A percentile compares a stretch with the other conserved stretches of the same genome.
Evolutionary conservation across 1,140 invertebrate species (phyloP).

Genomic region (Bombus picipes): DNA sequence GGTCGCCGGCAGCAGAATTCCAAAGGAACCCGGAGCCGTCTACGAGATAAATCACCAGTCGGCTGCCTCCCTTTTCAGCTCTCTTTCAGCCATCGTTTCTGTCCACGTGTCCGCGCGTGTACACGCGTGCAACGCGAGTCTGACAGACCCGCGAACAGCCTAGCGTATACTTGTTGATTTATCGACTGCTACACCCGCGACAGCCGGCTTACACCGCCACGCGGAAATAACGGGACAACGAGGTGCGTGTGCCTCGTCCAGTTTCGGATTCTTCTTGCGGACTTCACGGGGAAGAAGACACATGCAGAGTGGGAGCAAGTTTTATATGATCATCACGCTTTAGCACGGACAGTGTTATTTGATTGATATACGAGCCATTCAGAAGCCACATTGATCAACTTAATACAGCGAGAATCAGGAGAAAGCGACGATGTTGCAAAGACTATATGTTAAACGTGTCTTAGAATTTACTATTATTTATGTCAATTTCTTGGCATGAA

Average conservation of each 20-base stretch:
- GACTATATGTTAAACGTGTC: too few relatives aligned
- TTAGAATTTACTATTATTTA: too few relatives aligned
- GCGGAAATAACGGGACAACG: conserved; percentile 34
- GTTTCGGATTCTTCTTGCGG: neutral
- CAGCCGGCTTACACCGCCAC: conserved; percentile 17
- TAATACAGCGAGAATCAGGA: too few relatives aligned
- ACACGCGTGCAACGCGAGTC: conserved; percentile 22
- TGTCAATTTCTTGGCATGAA: too few relatives aligned
- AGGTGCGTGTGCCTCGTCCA: neutral
- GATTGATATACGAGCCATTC: too few relatives aligned
- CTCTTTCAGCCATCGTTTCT: conserved; percentile 33
- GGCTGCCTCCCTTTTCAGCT: conserved; percentile 26
- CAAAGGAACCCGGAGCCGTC: conserved; percentile 28
- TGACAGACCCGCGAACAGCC: conserved; percentile 47
- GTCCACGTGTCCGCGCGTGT: conserved; percentile 51
- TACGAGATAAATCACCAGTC: conserved; percentile 49
- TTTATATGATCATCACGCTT: neutral
- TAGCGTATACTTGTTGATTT: conserved; percentile 67
- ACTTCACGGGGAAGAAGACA: neutral
- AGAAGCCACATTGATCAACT: too few relatives aligned
- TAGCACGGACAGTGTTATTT: too few relatives aligned
- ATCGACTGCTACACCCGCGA: conserved; percentile 59
- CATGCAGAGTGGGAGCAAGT: neutral
- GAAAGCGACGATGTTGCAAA: too few relatives aligned
- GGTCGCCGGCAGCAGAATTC: conserved; percentile 33